Evolutionary conservation across 2,888 invertebrate genomes (phyloP), one percentile per base, ranked within the genome.

Genomic region (Matsumyia berberina): DNA sequence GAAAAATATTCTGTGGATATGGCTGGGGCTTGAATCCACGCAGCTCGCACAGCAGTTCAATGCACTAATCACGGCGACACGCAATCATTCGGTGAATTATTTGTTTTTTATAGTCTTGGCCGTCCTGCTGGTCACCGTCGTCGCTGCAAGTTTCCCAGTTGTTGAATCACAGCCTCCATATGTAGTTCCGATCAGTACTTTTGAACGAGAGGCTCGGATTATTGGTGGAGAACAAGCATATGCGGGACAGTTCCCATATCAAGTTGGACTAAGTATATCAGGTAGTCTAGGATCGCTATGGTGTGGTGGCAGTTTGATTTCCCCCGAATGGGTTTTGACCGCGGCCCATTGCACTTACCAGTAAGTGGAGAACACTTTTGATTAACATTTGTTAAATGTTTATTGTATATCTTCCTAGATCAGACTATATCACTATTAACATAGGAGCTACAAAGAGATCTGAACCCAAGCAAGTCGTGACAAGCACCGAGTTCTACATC

Each of bases 271-370:
- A 0, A 87, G 88, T 6, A 86, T 90, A 24, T 33, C 42, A 1
- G 82, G 82, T 15, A 39, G 82, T 42, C 86, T 86, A 29, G n/a
- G 24, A 3, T 62, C 69, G 1, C 66, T 88, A 33, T 89, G 88
- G 88, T 90, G 90, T 82, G 90, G 90, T 72, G 91, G 89, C 49
- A 89, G 89, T 35, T 73, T 91, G 66, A 88, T 91, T 67, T 83
- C 86, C 5, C 24, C 77, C n/a, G 77, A 87, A 57, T 90, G 89
- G 88, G 86, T 90, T 8, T 53, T 90, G 77, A 90, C 90, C 31
- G 90, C 90, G 46, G 90, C 91, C 82, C 91, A 90, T 83, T 90
- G 90, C 79, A 67, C 90, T 19, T 87, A 86, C 11, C 87, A 88
- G 87, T 87, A 79, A 55, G 81, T 87, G 77, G n/a, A n/a, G n/a